Evolutionary conservation across 2,888 invertebrate species (phyloP), one percentile per base, ranked within the genome.

Genomic region (Drosophila nr. fundita): DNA sequence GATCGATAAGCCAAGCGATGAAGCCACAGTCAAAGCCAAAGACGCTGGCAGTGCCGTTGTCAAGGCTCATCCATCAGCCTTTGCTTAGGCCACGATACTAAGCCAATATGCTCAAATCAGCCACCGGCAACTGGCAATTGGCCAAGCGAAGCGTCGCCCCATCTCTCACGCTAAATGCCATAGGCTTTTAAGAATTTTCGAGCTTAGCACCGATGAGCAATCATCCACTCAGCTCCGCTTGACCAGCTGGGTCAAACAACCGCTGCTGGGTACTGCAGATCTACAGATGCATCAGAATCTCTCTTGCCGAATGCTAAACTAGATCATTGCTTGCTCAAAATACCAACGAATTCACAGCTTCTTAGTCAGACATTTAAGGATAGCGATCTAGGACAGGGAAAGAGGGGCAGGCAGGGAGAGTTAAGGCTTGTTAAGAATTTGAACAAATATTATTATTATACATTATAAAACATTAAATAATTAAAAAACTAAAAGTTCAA

Each of bases 1-100:
- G 62, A 59, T 62, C 63, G 63, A 63, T 71, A 62, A 60, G 72
- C 61, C 45, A 48, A 50, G 53, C 49, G 29, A n/a, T 38, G 40
- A 29, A 29, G 55, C 55, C 70, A 63, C 29, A 62, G 38, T 49
- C 54, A 21, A 30, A n/a, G 48, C 27, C 24, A 42, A 49, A 57
- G 27, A 40, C 50, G 3, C 29, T 48, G 45, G 40, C 49, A 38
- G 58, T 48, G 57, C 15, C 63, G 77, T 73, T 76, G 76, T 69
- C 76, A 65, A 77, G 78, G 78, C 76, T 77, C 76, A 73, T 77
- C 78, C 58, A 78, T 73, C 76, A 78, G 78, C 68, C 49, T 68
- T 62, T 29, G 62, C 62, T 66, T 62, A 32, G 49, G 64, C 70
- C 75, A 61, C 52, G 65, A 70, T 65, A 36, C 45, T 40, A 36